phyloP scores from a whole-genome alignment of 2,113 vertebrate genomes.

The Zonotrichia leucophrys region DNA sequence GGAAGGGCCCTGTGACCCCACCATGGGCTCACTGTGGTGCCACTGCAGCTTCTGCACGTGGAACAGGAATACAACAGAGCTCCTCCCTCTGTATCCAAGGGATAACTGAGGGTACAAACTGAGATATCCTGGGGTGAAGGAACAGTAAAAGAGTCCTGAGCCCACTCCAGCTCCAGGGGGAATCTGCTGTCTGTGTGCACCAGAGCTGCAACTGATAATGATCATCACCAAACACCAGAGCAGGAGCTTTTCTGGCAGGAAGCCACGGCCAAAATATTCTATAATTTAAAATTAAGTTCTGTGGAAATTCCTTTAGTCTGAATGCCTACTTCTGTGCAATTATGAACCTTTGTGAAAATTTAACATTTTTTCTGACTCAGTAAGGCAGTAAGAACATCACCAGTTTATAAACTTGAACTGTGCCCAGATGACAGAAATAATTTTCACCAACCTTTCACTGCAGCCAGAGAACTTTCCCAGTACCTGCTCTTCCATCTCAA shows the following conservation, averaged over 20 bases:
- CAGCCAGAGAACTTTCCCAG: not conserved
- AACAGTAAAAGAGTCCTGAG: not conserved
- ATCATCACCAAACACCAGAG: not conserved
- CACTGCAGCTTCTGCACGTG: not conserved
- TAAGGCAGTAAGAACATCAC: not conserved
- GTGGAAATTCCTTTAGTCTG: not conserved
- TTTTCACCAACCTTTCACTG: not conserved
- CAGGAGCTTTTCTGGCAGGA: not conserved
- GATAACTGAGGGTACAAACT: not conserved
- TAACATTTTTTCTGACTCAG: not conserved
- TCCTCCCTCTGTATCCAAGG: not conserved
- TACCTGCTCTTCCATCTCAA: not conserved
- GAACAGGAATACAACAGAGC: not conserved
- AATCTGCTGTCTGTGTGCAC: not conserved
- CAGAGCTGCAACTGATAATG: not conserved
- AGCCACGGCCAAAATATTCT: not conserved
- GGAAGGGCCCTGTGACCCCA: not conserved
- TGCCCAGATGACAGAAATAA: not conserved
- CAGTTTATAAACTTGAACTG: not conserved
- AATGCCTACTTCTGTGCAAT: not conserved
- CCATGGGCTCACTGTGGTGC: accelerated
- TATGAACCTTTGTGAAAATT: not conserved
- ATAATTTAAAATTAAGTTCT: not conserved
- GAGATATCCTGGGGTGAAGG: not conserved
- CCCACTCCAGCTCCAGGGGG: not conserved